phyloP scores from a whole-genome alignment of 2,113 vertebrate genomes.

The Campylomormyrus numenius region DNA sequence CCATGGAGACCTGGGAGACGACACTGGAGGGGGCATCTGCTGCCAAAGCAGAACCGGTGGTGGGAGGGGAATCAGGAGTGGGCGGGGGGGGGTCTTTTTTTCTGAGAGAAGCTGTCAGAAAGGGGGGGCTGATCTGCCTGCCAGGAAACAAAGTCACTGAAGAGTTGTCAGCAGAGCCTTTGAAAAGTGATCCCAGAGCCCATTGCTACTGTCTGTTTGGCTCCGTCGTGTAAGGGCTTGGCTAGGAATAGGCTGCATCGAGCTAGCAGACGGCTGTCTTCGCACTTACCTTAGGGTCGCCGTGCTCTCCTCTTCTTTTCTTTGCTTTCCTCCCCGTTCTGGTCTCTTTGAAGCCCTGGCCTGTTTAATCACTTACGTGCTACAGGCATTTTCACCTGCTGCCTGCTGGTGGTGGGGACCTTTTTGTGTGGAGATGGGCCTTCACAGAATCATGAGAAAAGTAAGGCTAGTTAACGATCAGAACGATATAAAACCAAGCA shows the following conservation, averaged over 20 bases:
- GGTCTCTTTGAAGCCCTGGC: neutral
- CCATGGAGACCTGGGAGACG: neutral
- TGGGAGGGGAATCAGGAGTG: conserved; percentile 5
- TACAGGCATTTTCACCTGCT: neutral
- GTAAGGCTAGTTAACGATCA: neutral
- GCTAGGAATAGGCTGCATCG: neutral
- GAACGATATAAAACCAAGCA: neutral
- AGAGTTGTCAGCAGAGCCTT: neutral
- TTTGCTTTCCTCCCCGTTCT: neutral
- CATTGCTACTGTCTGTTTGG: neutral
- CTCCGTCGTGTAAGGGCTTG: neutral
- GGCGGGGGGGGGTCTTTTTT: conserved; percentile 23
- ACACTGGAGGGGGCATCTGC: conserved; percentile 21
- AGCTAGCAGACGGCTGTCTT: neutral
- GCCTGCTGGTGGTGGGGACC: neutral
- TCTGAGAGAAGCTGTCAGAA: conserved; percentile 27
- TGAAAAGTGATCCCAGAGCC: neutral
- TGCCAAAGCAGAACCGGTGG: conserved; percentile 11
- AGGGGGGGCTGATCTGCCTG: conserved; percentile 21
- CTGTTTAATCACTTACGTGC: neutral
- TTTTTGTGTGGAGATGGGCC: neutral
- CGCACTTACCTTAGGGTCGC: neutral
- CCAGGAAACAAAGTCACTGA: neutral
- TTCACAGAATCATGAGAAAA: neutral
- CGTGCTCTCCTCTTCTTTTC: neutral